A percentile compares a stretch with the other conserved stretches of the same genome.
phyloP scores from a whole-genome alignment of 1,140 invertebrate genomes.

The Polyergus mexicanus region DNA sequence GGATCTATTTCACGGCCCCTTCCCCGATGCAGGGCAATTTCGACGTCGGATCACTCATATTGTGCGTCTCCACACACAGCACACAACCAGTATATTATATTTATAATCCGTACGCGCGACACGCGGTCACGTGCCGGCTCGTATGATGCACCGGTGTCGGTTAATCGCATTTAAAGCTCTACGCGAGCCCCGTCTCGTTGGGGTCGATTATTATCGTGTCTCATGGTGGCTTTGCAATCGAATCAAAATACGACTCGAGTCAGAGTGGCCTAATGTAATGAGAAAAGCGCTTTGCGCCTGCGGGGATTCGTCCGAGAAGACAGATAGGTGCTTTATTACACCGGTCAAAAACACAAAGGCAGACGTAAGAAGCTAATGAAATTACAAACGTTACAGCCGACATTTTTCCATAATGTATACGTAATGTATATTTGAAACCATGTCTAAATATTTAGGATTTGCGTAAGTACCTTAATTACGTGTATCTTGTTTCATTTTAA shows the following conservation, averaged over 20 bases:
- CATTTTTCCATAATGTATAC: not conserved
- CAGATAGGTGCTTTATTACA: constrained; percentile 59
- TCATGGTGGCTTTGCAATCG: constrained; percentile 76
- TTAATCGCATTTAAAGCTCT: constrained; percentile 85
- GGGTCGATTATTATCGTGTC: constrained; percentile 76
- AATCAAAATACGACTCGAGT: constrained; percentile 76
- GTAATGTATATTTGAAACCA: not conserved
- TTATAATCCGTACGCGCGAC: constrained; percentile 85
- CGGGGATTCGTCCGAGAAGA: constrained; percentile 50
- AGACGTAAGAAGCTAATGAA: constrained; percentile 28
- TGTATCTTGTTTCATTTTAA: not conserved
- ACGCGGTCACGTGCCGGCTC: constrained; percentile 83
- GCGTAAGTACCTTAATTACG: not conserved
- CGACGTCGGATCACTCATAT: constrained; percentile 47
- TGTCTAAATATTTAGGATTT: constrained; percentile 8
- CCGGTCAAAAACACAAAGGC: constrained; percentile 52
- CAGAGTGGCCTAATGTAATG: constrained; percentile 75
- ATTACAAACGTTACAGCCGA: constrained; percentile 15
- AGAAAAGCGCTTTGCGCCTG: constrained; percentile 66
- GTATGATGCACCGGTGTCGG: constrained; percentile 68
- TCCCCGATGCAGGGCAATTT: constrained; percentile 57
- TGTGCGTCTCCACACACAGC: constrained; percentile 17
- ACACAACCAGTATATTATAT: constrained; percentile 83
- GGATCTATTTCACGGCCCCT: constrained; percentile 30
- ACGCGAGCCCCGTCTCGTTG: constrained; percentile 62